phyloP scores from a whole-genome alignment of 2,113 vertebrate genomes.

The Zosterops lateralis region DNA sequence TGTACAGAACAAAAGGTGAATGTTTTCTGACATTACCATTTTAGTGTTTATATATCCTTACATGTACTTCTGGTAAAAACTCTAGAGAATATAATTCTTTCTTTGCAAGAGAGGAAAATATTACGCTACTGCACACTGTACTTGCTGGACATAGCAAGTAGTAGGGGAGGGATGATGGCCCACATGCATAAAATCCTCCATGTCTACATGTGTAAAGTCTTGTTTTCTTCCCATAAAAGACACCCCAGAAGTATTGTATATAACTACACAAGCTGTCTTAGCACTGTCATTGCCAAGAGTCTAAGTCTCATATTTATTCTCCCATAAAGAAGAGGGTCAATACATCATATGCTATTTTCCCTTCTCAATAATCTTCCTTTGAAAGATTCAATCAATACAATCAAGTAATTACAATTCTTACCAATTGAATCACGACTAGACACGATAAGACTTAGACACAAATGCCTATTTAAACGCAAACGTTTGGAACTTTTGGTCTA shows the following conservation, averaged over 20 bases:
- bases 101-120: background rate
- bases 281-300: background rate
- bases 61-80: background rate
- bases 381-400: background rate
- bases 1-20: background rate
- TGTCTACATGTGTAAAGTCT: background rate
- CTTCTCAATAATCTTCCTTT: background rate
- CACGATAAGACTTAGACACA: background rate
- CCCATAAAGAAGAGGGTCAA: background rate
- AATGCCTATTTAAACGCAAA: background rate
- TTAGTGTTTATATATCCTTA: background rate
- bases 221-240: background rate
- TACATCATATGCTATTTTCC: background rate
- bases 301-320: background rate
- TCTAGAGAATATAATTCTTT: background rate
- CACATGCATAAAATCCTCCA: background rate
- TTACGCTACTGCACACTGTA: background rate
- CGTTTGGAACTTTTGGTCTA: background rate
- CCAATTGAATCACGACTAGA: background rate
- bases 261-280: background rate
- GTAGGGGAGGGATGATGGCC: background rate
- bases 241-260: background rate
- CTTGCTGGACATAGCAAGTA: background rate
- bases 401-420: background rate
- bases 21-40: background rate